Base-by-base conservation (phyloP, 1,140 invertebrate genomes). In the Aplysia californica region DNA sequence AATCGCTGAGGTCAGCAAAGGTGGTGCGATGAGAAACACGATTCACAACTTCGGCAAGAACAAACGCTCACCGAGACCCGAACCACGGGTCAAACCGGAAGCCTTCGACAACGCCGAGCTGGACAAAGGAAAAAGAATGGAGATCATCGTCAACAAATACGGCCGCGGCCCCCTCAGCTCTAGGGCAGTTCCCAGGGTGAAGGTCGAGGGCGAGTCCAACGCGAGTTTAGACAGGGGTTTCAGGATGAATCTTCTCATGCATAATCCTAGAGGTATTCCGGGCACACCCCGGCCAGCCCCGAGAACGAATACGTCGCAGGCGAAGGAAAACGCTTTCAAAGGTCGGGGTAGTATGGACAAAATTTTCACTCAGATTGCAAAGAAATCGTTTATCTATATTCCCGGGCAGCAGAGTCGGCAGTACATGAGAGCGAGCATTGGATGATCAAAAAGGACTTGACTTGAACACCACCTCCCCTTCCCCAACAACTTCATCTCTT, bases 131-230 rank as follows among this genome's bases (percentile, higher is more conserved):
- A 79, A 78, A 10, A 75, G 83, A 56, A 87, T 87, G 86, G 55
- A 76, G 23, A 82, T 36, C 41, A 56, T 86, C 26, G 26, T 87
- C n/a, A 75, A 83, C 61, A 79, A 80, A 26, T 87, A 85, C 64
- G 80, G 78, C 18, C 75, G 81, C 3, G 64, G 66, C 41, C 61
- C 68, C 26, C 23, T 80, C 76, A 31, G 50, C 2, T 23, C 84
- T 15, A 75, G 86, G 18, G 66, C 74, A 23, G 83, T 72, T 2
- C 87, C 87, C 0, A 77, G 86, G 31, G 86, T 88, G 4, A 88
- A 85, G 69, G 70, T 75, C 26, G 87, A 87, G 61, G 87, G 80
- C 18, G 79, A 82, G 67, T 70, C 68, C 1, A 84, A 82, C 75
- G 85, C 85, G 4, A 50, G 72, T 15, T 59, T 87, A n/a, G 84